Evolutionary conservation across 2,888 invertebrate species (phyloP).

Genomic region (Platynereis dumerilii): DNA sequence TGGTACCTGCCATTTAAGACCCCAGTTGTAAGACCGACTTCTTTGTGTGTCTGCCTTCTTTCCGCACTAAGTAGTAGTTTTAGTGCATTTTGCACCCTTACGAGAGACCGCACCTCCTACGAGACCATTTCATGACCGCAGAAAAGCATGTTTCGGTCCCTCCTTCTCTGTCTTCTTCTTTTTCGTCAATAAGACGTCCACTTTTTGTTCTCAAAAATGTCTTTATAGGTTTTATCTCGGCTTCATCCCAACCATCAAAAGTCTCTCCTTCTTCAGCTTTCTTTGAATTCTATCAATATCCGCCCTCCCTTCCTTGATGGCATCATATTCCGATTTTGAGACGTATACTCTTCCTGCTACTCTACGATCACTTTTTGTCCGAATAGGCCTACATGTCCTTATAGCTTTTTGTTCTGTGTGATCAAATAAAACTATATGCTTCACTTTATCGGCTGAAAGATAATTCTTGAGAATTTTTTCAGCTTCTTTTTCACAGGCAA

Average conservation of each 20-base stretch:
- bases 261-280: slow-evolving; percentile 50
- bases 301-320: slow-evolving; percentile 53
- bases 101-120: too few relatives aligned
- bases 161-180: slow-evolving; percentile 51
- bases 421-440: slow-evolving; percentile 57
- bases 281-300: slow-evolving; percentile 43
- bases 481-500: slow-evolving; percentile 33
- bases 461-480: slow-evolving; percentile 46
- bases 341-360: slow-evolving; percentile 56
- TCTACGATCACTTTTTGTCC: slow-evolving; percentile 60
- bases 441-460: slow-evolving; percentile 48
- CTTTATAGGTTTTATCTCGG: slow-evolving; percentile 60
- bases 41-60: too few relatives aligned
- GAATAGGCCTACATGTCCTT: slow-evolving; percentile 58
- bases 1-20: too few relatives aligned
- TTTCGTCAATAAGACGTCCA: slow-evolving; percentile 57
- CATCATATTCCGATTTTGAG: slow-evolving; percentile 58
- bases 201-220: slow-evolving; percentile 61
- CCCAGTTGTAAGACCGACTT: too few relatives aligned
- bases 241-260: slow-evolving; percentile 60
- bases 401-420: slow-evolving; percentile 60
- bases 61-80: too few relatives aligned
- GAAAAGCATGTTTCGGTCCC: slow-evolving; percentile 56
- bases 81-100: too few relatives aligned
- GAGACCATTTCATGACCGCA: too few relatives aligned